Evolutionary conservation across 2,797 vertebrate genomes (phyloP).

Genomic region (Pristis pectinata): DNA sequence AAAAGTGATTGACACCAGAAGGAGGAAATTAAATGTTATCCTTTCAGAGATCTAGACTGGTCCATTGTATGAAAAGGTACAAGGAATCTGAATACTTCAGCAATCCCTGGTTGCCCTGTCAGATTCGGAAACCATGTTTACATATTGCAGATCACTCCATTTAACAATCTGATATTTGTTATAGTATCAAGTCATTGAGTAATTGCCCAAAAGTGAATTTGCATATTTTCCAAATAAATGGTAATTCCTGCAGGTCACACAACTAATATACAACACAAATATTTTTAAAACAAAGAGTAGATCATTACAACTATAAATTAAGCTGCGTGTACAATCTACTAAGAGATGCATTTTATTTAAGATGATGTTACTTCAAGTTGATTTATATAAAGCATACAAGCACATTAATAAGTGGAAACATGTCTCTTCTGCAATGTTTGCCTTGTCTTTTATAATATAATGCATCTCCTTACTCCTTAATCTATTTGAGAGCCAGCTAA

Average conservation of each 20-base stretch:
- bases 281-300: background rate
- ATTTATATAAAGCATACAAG: background rate
- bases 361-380: background rate
- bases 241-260: background rate
- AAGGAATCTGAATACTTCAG: background rate
- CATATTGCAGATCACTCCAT: background rate
- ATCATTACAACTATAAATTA: background rate
- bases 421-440: background rate
- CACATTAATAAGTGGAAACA: background rate
- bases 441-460: background rate
- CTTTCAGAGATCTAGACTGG: background rate
- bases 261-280: background rate
- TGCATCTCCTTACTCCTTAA: background rate
- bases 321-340: background rate
- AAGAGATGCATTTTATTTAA: background rate
- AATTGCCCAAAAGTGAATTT: background rate
- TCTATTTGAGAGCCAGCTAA: background rate
- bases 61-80: background rate
- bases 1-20: background rate
- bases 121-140: background rate
- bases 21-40: background rate
- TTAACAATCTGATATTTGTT: background rate
- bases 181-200: background rate
- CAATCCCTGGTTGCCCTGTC: background rate
- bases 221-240: background rate